Percentiles rank a stretch among this genome's conserved stretches.
Evolutionary conservation across 2,888 invertebrate species (phyloP).

Genomic region (Agrypnus murinus): DNA sequence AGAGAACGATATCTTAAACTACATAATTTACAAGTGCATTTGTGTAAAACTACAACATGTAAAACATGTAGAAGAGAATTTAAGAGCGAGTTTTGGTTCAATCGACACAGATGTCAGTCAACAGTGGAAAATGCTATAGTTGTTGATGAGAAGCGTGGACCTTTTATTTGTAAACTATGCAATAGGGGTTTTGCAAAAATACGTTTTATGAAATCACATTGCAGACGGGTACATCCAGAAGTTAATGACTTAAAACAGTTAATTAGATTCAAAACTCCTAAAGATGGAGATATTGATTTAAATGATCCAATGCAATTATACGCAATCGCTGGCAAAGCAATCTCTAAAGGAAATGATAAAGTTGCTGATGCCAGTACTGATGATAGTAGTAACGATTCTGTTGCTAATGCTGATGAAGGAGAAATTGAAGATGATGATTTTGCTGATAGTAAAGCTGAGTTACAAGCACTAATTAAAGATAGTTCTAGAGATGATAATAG

Average conservation of each 20-base stretch:
- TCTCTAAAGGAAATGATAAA: constrained; percentile 2
- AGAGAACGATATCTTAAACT: constrained; percentile 44
- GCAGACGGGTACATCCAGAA: constrained; percentile 34
- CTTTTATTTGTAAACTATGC: constrained; percentile 36
- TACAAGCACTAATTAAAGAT: too few species aligned
- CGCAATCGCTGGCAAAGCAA: constrained; percentile 9
- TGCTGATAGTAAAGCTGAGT: too few species aligned
- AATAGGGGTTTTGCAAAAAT: constrained; percentile 34
- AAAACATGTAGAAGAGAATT: constrained; percentile 40
- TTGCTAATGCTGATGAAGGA: not conserved
- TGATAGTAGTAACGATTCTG: constrained; percentile 28
- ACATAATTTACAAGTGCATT: constrained; percentile 45
- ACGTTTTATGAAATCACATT: constrained; percentile 43
- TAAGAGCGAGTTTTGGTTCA: constrained; percentile 46
- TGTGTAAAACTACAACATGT: constrained; percentile 34
- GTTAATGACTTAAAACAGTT: too few species aligned
- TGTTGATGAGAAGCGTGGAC: constrained; percentile 15
- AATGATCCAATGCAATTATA: constrained; percentile 28
- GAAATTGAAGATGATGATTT: constrained; percentile 3
- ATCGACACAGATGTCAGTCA: constrained; percentile 32
- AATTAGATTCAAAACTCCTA: not conserved
- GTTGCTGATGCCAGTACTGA: constrained; percentile 24
- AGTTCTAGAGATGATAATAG: too few species aligned
- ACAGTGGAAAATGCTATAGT: constrained; percentile 16
- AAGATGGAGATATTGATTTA: constrained; percentile 3